Evolutionary conservation across 2,797 vertebrate genomes (phyloP).

Genomic region (Glyptemys insculpta): DNA sequence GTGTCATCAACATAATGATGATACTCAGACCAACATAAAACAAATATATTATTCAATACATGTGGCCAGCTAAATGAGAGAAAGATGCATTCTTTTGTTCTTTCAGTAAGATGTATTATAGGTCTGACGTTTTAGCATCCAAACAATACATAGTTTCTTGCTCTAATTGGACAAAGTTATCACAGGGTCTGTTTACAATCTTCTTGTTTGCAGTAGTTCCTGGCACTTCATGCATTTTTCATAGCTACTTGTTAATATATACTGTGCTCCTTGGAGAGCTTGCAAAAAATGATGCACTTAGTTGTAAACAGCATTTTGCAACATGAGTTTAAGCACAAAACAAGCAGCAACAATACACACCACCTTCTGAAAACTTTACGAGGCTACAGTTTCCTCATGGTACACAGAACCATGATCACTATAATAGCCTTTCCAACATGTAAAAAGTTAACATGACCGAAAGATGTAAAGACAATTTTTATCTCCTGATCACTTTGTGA

Average conservation of each 20-base stretch:
- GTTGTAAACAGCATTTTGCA: slow-evolving; percentile 33
- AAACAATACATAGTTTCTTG: background rate
- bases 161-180: slow-evolving; percentile 53
- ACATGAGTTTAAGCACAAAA: background rate
- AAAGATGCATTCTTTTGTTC: background rate
- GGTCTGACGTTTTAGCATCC: slow-evolving; percentile 11
- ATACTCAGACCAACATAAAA: background rate
- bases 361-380: background rate
- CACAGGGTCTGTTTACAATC: slow-evolving; percentile 48
- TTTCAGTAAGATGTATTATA: background rate
- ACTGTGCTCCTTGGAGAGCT: slow-evolving; percentile 44
- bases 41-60: background rate
- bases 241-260: slow-evolving; percentile 66
- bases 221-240: slow-evolving; percentile 79
- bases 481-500: background rate
- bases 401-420: background rate
- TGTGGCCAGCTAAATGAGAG: background rate
- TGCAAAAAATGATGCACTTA: slow-evolving; percentile 57
- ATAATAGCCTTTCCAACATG: background rate
- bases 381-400: background rate
- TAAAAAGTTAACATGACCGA: background rate
- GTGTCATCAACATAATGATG: background rate
- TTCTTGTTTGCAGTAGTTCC: slow-evolving; percentile 62
- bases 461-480: background rate
- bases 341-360: background rate